Evolutionary conservation across 2,797 vertebrate species (phyloP).

Genomic region (Erpetoichthys calabaricus): DNA sequence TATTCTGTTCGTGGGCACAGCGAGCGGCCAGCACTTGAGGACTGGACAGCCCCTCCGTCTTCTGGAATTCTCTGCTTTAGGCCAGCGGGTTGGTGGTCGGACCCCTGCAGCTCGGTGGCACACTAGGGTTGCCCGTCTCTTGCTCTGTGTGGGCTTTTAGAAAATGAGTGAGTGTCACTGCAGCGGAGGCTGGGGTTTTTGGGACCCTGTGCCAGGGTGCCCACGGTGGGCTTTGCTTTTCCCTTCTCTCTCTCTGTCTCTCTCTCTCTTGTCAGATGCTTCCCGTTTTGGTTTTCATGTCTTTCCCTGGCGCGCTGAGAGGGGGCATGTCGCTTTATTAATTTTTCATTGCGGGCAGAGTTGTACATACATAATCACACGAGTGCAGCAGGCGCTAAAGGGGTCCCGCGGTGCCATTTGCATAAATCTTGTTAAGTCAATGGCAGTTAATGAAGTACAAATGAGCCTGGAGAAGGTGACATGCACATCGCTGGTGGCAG

Average conservation of each 20-base stretch:
- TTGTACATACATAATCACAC: slow-evolving; percentile 64
- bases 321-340: slow-evolving; percentile 55
- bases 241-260: no score
- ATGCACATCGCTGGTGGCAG: slow-evolving; percentile 69
- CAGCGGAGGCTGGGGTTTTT: no score
- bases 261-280: not conserved
- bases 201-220: not conserved
- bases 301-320: slow-evolving; percentile 18
- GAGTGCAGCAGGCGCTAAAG: slow-evolving; percentile 57
- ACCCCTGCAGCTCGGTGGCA: no score
- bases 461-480: slow-evolving; percentile 70
- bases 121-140: not conserved
- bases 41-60: no score
- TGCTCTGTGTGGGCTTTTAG: not conserved
- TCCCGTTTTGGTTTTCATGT: not conserved
- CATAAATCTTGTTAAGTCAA: slow-evolving; percentile 80
- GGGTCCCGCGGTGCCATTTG: slow-evolving; percentile 65
- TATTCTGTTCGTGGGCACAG: no score
- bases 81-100: no score
- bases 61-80: no score
- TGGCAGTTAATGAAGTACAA: slow-evolving; percentile 79
- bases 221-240: not conserved
- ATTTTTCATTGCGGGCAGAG: slow-evolving; percentile 64
- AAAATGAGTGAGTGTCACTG: no score
- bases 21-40: no score